These are phyloP conservation scores for Melolontha melolontha DNA, from an alignment of 2,888 invertebrate species.

Conservation along the genomic window DNA sequence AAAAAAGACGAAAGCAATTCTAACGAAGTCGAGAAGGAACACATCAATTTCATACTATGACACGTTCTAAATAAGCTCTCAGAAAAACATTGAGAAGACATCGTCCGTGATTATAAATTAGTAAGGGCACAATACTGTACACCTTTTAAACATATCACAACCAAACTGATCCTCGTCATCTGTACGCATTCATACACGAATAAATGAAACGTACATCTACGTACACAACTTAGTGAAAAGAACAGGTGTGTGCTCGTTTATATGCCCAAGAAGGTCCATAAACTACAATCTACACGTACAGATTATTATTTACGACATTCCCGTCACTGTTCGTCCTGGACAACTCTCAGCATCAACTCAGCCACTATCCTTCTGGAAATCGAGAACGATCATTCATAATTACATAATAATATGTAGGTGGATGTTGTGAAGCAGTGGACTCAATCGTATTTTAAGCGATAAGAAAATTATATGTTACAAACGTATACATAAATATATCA, in stretches of 20 bases:
- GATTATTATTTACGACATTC: slow-evolving; percentile 6
- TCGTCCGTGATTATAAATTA: slow-evolving; percentile 19
- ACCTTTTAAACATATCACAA: slow-evolving; percentile 7
- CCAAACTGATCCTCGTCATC: background rate
- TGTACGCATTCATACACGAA: slow-evolving; percentile 8
- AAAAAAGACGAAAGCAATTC: slow-evolving; percentile 5
- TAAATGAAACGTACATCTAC: background rate
- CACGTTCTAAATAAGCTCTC: slow-evolving; percentile 25
- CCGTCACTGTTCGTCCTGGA: background rate
- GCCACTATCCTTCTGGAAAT: slow-evolving; percentile 12
- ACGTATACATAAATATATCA: background rate
- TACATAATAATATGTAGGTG: slow-evolving; percentile 19
- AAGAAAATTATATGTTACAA: slow-evolving; percentile 7
- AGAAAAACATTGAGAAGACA: background rate
- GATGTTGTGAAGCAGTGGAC: background rate
- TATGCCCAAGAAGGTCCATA: background rate
- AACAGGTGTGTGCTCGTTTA: slow-evolving; percentile 30
- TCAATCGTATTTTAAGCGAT: background rate
- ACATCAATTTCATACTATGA: slow-evolving; percentile 20
- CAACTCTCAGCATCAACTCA: background rate
- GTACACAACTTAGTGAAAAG: background rate
- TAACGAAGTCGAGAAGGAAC: background rate
- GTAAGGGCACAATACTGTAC: slow-evolving; percentile 18
- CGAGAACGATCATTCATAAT: slow-evolving; percentile 20
- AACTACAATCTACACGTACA: background rate